These are phyloP conservation scores for Hyaena hyaena DNA, from an alignment of 2,113 vertebrate species.

Conservation along the genomic window DNA sequence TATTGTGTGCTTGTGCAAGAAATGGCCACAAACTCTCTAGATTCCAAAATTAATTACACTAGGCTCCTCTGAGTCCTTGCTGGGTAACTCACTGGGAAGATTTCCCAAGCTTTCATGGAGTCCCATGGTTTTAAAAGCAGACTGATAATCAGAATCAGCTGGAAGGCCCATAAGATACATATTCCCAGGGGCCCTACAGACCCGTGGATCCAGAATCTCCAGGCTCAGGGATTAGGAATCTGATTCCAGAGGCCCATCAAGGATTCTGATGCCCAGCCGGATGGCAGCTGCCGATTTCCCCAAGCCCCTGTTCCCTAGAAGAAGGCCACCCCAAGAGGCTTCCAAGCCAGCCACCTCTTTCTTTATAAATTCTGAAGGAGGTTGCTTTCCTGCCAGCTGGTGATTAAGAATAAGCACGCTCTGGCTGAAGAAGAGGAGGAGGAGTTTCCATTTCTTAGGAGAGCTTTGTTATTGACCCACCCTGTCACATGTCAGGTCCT, in stretches of 20 bases:
- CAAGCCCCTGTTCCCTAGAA: neutral
- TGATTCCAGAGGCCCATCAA: neutral
- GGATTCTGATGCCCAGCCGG: neutral
- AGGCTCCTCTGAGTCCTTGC: neutral
- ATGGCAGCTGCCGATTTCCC: neutral
- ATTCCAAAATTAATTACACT: neutral
- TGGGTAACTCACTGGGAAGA: neutral
- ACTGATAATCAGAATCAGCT: neutral
- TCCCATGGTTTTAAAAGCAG: neutral
- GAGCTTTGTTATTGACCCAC: neutral
- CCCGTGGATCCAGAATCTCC: too few species aligned
- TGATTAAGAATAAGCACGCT: neutral
- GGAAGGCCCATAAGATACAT: neutral
- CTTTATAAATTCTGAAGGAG: neutral
- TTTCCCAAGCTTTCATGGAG: neutral
- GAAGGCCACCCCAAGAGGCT: accelerated
- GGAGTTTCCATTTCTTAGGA: neutral
- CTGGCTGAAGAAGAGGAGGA: neutral
- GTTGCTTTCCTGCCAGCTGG: neutral
- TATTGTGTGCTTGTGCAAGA: neutral
- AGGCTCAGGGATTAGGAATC: neutral
- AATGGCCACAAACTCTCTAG: neutral
- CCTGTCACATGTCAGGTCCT: neutral
- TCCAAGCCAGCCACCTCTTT: neutral
- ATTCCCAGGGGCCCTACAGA: neutral